A percentile compares a stretch with the other conserved stretches of the same genome.
Evolutionary conservation across 2,888 invertebrate species (phyloP).

Genomic region (Tachystola acroxantha): DNA sequence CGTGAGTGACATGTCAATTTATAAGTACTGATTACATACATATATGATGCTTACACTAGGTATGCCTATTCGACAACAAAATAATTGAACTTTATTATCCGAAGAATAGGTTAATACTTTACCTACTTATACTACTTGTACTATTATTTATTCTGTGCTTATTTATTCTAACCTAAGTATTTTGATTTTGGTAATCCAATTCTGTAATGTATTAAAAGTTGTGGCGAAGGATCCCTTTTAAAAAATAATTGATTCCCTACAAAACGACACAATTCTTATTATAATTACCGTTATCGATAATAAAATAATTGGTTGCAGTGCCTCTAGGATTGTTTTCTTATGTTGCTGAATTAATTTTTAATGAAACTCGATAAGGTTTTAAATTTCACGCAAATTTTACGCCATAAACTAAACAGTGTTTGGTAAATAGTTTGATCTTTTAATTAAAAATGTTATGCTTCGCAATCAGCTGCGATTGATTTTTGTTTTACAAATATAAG

Average conservation of each 20-base stretch:
- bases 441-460: conserved; percentile 64
- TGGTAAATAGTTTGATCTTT: conserved; percentile 73
- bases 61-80: too few species aligned
- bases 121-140: too few species aligned
- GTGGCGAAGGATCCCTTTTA: too few species aligned
- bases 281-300: conserved; percentile 49
- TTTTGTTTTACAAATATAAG: conserved; percentile 43
- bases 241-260: conserved; percentile 39
- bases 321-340: conserved; percentile 28
- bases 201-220: too few species aligned
- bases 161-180: too few species aligned
- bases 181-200: too few species aligned
- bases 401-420: conserved; percentile 69
- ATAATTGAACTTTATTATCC: too few species aligned
- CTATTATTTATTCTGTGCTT: too few species aligned
- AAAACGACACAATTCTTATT: conserved; percentile 34
- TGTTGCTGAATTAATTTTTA: conserved; percentile 53
- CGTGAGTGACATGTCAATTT: too few species aligned
- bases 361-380: conserved; percentile 63
- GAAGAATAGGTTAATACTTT: too few species aligned
- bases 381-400: conserved; percentile 72
- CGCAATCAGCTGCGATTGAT: conserved; percentile 46
- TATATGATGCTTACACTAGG: too few species aligned
- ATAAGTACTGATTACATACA: too few species aligned
- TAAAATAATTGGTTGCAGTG: conserved; percentile 42